These are phyloP conservation scores for Sclerurus mexicanus DNA, from an alignment of 2,113 vertebrate species.

Conservation along the genomic window DNA sequence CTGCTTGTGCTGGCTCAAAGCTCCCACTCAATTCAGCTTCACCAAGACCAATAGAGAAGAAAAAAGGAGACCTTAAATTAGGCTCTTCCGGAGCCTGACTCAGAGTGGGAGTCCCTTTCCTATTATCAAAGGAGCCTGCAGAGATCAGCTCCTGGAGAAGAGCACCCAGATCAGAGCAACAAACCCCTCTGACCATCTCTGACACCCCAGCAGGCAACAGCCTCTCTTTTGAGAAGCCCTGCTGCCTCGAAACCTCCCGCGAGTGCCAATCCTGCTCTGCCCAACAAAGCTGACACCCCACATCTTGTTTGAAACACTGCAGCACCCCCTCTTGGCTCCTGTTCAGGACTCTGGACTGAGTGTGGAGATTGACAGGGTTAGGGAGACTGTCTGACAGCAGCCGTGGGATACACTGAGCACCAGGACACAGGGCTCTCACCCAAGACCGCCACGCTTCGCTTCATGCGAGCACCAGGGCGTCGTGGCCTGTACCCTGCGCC, in stretches of 20 bases:
- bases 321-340: background rate
- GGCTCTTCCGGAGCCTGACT: background rate
- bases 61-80: background rate
- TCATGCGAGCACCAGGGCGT: rapidly evolving
- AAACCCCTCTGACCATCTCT: background rate
- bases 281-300: rapidly evolving
- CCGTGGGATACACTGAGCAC: rapidly evolving
- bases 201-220: background rate
- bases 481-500: rapidly evolving
- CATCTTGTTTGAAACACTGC: background rate
- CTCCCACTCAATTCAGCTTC: background rate
- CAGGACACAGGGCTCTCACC: background rate
- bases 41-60: background rate
- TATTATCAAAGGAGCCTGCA: background rate
- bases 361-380: background rate
- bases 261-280: background rate
- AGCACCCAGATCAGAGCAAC: background rate
- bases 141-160: rapidly evolving
- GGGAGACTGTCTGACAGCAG: background rate
- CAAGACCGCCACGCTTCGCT: rapidly evolving
- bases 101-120: background rate
- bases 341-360: background rate
- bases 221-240: background rate
- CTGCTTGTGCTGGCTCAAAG: background rate
- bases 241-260: background rate